These are phyloP conservation scores for Scaptomyza parva DNA, from an alignment of 2,888 invertebrate genomes.

Conservation along the genomic window DNA sequence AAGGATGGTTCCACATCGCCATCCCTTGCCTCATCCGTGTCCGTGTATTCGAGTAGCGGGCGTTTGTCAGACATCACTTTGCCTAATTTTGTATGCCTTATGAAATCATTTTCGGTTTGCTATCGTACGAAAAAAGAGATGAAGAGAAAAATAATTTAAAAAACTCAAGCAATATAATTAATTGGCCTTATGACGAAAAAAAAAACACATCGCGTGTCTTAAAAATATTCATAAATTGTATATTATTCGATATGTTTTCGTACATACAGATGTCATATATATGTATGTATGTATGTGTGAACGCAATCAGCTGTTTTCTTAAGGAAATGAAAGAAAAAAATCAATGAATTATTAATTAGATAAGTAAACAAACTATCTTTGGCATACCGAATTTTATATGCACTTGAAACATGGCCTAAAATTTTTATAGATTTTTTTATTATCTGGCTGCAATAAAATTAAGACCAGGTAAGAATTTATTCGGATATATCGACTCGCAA, in stretches of 20 bases:
- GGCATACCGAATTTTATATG: too few species aligned
- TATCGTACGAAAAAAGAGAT: background rate
- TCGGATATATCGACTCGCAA: too few species aligned
- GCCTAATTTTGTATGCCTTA: background rate
- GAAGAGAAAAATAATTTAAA: background rate
- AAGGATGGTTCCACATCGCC: background rate
- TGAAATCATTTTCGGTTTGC: constrained; percentile 3
- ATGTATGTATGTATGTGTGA: background rate
- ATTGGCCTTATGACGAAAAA: background rate
- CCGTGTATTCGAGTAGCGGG: constrained; percentile 25
- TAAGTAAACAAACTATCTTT: too few species aligned
- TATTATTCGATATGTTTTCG: background rate
- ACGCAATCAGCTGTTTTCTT: background rate
- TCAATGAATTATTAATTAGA: constrained; percentile 17
- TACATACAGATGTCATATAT: too few species aligned
- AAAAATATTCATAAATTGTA: too few species aligned
- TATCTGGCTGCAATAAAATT: too few species aligned
- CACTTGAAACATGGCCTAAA: too few species aligned
- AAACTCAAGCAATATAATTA: background rate
- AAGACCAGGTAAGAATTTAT: too few species aligned
- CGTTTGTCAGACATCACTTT: constrained; percentile 38
- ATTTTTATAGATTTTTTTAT: too few species aligned
- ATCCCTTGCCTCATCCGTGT: constrained; percentile 10
- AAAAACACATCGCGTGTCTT: background rate
- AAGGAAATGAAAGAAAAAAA: background rate